Evolutionary conservation across 2,888 invertebrate species (phyloP).

Genomic region (Sisyra terminalis): DNA sequence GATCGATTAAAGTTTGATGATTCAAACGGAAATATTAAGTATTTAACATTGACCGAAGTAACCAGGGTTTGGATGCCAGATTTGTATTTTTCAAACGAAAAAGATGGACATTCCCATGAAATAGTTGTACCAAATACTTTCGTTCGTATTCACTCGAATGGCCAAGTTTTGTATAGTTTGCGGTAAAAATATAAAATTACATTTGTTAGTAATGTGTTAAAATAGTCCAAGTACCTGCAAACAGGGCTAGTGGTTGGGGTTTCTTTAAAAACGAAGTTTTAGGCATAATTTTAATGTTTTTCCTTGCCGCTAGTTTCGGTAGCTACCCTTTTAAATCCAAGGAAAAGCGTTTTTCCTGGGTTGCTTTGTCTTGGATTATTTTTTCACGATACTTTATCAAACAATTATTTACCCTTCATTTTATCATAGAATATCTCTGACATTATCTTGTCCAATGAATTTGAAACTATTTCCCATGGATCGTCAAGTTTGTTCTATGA

Average conservation of each 20-base stretch:
- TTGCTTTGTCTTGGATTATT: no score
- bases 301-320: no score
- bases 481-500: slow-evolving; percentile 83
- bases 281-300: no score
- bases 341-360: no score
- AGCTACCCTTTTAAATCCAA: no score
- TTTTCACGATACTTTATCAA: no score
- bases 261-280: no score
- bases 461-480: slow-evolving; percentile 92
- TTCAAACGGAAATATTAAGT: slow-evolving; percentile 74
- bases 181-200: slow-evolving; percentile 40
- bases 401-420: neutral
- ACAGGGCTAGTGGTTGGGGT: no score
- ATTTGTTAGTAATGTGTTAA: no score
- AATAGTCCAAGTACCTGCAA: no score
- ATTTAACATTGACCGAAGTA: slow-evolving; percentile 84
- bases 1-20: slow-evolving; percentile 81
- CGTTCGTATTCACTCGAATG: slow-evolving; percentile 89
- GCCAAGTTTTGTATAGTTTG: slow-evolving; percentile 90
- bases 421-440: slow-evolving; percentile 73
- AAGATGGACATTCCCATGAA: slow-evolving; percentile 93
- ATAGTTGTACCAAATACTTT: slow-evolving; percentile 97
- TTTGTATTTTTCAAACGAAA: slow-evolving; percentile 94
- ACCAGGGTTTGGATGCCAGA: slow-evolving; percentile 98
- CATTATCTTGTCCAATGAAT: slow-evolving; percentile 95